Evolutionary conservation across 2,113 vertebrate species (phyloP).

Genomic region (Ramphastos sulfuratus): DNA sequence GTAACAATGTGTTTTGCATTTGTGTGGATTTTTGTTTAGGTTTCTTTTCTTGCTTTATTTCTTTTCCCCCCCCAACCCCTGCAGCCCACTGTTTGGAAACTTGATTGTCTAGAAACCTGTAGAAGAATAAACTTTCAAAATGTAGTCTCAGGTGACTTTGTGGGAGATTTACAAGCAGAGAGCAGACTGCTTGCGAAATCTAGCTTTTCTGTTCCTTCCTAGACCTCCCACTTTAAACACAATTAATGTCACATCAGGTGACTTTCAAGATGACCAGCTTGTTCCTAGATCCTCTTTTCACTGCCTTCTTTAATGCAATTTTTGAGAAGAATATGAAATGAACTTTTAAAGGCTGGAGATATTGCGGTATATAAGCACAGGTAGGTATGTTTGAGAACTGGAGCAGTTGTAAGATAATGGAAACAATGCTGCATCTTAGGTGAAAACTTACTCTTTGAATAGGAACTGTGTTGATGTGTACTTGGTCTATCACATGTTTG

Average conservation of each 20-base stretch:
- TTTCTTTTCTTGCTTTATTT: not conserved
- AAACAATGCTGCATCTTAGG: not conserved
- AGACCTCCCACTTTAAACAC: slow-evolving; percentile 10
- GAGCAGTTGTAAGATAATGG: not conserved
- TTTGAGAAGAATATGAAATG: not conserved
- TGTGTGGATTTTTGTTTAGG: not conserved
- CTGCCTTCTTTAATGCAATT: not conserved
- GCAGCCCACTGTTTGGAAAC: not conserved
- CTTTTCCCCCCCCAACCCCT: too few relatives aligned
- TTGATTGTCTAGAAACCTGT: not conserved
- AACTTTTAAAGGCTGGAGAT: not conserved
- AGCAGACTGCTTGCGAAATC: not conserved
- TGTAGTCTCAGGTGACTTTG: not conserved
- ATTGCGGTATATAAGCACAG: not conserved
- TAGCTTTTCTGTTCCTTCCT: slow-evolving; percentile 19
- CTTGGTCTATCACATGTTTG: not conserved
- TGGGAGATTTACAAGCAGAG: not conserved
- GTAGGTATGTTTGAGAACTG: not conserved
- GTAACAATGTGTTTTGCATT: not conserved
- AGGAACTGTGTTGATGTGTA: not conserved
- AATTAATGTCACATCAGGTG: not conserved
- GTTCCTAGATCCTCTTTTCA: not conserved
- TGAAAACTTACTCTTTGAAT: not conserved
- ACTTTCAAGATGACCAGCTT: not conserved
- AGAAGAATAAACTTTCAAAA: slow-evolving; percentile 4